A percentile compares a stretch with the other conserved stretches of the same genome.
Conservation (phyloP, 2,797 vertebrate genomes). For the Thripadectes ignobilis region DNA sequence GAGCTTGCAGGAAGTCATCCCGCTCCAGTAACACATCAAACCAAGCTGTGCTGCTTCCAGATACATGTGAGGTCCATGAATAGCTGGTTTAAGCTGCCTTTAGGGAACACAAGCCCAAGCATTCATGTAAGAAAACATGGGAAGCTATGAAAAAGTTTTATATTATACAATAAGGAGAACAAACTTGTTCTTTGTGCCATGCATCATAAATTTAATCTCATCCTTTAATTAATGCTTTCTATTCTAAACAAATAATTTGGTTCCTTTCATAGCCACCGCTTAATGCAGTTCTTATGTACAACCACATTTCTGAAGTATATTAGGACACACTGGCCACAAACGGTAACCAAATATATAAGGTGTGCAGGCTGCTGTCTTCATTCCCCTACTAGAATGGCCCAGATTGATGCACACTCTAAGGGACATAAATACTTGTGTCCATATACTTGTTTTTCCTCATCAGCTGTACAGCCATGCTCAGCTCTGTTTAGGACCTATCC, state of each 20-base stretch:
- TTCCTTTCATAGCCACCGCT: background rate
- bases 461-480: background rate
- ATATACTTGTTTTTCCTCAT: background rate
- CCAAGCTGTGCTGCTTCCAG: background rate
- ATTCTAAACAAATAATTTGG: background rate
- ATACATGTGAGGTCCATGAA: background rate
- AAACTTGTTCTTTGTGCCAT: background rate
- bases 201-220: background rate
- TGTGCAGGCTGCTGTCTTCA: background rate
- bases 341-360: background rate
- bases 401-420: background rate
- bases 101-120: background rate
- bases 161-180: background rate
- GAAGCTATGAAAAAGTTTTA: background rate
- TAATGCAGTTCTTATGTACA: background rate
- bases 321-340: background rate
- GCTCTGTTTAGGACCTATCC: background rate
- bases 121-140: background rate
- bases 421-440: background rate
- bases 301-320: background rate
- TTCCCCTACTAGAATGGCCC: background rate
- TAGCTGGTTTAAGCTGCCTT: background rate
- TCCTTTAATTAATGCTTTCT: background rate
- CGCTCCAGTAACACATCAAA: background rate
- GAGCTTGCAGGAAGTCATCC: background rate